Base-by-base conservation (phyloP, 2,888 invertebrate species). In the Neelides folsomi region DNA sequence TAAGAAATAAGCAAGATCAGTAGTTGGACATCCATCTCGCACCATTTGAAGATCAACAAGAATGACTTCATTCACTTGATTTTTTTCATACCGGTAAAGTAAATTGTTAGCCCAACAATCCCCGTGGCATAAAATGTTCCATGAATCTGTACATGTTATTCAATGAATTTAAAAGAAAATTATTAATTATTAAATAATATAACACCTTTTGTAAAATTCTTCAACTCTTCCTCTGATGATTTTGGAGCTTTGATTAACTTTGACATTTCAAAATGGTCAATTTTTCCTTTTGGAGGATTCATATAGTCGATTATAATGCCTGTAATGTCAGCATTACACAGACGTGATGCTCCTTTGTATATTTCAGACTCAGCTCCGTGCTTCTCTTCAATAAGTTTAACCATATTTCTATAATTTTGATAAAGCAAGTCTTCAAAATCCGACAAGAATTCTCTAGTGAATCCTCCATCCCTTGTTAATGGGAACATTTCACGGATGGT, bases 31-130 rank as follows among this genome's bases (percentile, higher is more conserved):
- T 12, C 44, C 47, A 37, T 56, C 54, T 38, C 49, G 40, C n/a
- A 7, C 46, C 15, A 56, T 10, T 45, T 58, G 58, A n/a, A 58
- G 44, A 41, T 58, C 58, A 6, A 58, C 51, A 4, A 58, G 40
- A 5, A 51, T 44, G 2, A 51, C 36, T n/a, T 54, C 51, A 5
- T 12, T 12, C 1, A 54, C 56, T 27, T 3, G 3, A 7, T 3
- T 27, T 27, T 55, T 38, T 12, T 52, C 36, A 49, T 58, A 54
- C 1, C 45, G 39, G 47, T 56, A 58, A 5, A 58, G 49, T 39
- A 58, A 47, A 37, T 58, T 58, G 41, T 58, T 58, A n/a, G 47
- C 18, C 58, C 58, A 58, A 37, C 43, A 49, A 36, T 58, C 58
- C 1, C 58, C 58, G 41, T 58, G 58, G 36, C 27, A 36, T 4